Percentiles rank a stretch among this genome's conserved stretches.
phyloP scores from a whole-genome alignment of 2,888 invertebrate genomes.

The Tortrix viridana region DNA sequence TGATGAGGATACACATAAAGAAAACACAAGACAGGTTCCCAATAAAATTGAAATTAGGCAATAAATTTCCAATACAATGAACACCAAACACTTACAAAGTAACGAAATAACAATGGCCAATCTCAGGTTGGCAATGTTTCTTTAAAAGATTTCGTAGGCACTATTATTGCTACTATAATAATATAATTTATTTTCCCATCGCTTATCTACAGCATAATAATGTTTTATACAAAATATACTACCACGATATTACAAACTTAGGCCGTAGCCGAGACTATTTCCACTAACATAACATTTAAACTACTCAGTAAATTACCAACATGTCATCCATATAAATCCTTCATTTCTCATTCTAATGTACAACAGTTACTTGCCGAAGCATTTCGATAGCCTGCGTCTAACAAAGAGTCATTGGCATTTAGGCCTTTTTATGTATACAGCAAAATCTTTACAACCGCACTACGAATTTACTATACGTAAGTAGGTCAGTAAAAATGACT shows the following conservation, averaged over 20 bases:
- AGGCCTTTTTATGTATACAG: not conserved
- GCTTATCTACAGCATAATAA: constrained; percentile 79
- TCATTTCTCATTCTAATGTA: constrained; percentile 46
- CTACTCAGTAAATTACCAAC: constrained; percentile 69
- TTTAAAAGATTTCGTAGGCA: constrained; percentile 81
- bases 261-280: constrained; percentile 72
- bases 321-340: constrained; percentile 51
- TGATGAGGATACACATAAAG: not conserved
- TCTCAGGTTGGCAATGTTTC: constrained; percentile 64
- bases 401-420: constrained; percentile 6
- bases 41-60: constrained; percentile 57
- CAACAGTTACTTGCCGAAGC: constrained; percentile 22
- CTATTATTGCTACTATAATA: constrained; percentile 83
- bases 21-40: constrained; percentile 35
- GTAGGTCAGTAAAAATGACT: not conserved
- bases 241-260: constrained; percentile 76
- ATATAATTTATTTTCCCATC: constrained; percentile 72
- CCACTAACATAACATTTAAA: constrained; percentile 77
- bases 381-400: constrained; percentile 6
- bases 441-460: not conserved
- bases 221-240: constrained; percentile 81
- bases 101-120: constrained; percentile 74
- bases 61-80: constrained; percentile 57
- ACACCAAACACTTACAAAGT: constrained; percentile 77
- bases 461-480: not conserved